phyloP scores from a whole-genome alignment of 2,113 vertebrate species.

The Stigmatopora nigra region DNA sequence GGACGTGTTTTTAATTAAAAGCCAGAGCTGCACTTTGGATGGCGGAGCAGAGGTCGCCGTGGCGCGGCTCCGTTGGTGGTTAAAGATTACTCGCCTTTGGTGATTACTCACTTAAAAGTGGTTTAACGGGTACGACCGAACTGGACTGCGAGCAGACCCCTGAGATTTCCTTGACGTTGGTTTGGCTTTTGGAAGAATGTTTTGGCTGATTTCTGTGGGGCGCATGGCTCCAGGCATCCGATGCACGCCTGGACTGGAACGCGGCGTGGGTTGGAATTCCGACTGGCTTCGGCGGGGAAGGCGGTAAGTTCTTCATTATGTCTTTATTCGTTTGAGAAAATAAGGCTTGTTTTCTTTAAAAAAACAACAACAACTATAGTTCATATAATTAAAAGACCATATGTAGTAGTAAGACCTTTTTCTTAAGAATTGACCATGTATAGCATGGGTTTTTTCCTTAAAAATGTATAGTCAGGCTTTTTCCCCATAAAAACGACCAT shows the following conservation, averaged over 20 bases:
- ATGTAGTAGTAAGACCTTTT: no score
- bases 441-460: no score
- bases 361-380: no score
- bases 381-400: no score
- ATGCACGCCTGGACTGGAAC: conserved; percentile 5
- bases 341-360: no score
- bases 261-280: conserved; percentile 13
- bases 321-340: no score
- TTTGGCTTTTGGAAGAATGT: conserved; percentile 14
- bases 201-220: not conserved
- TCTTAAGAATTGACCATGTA: no score
- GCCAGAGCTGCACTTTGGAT: not conserved
- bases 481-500: no score
- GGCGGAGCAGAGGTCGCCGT: not conserved
- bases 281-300: conserved; percentile 6
- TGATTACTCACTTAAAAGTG: conserved; percentile 1
- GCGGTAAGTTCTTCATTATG: conserved; percentile 27
- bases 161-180: not conserved
- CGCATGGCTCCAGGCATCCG: conserved; percentile 4
- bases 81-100: conserved; percentile 24
- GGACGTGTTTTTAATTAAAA: not conserved
- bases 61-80: not conserved
- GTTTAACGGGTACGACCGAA: not conserved
- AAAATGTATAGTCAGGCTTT: no score
- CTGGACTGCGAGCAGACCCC: not conserved